Base-by-base conservation (phyloP, 2,113 vertebrate species). In the Amia ocellicauda region DNA sequence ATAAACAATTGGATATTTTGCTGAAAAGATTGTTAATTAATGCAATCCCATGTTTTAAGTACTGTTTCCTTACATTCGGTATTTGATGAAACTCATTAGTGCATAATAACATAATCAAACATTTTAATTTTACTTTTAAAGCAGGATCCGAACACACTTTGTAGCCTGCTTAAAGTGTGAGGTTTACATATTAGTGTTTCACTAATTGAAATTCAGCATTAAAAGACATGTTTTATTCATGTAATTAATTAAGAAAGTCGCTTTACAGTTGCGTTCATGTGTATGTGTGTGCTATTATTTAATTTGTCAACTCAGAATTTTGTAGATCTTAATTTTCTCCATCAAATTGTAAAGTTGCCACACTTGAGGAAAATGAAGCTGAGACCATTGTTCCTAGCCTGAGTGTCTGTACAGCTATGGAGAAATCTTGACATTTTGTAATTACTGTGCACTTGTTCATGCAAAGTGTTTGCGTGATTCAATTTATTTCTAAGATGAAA, bases 201-300 rank as follows among this genome's bases (percentile, higher is more conserved):
- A 29, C 17, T 27, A 56, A 56, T 56, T 56, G 13, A 29, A 29
- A 11, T 36, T 36, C 31, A 36, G 2, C 2, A 1, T 56, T 56
- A n/a, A 56, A 56, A n/a, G n/a, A n/a, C n/a, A 28, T 31, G 53
- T n/a, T 56, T 56, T 56, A n/a, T 19, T 5, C 31, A 11, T 36
- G 1, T 36, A 7, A 36, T 16, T 28, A 56, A 56, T 28, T 54
- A 23, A 54, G 24, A 23, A 26, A 51, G 24, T 51, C 8, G 13
- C 20, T n/a, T 3, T 51, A 26, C 13, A 26, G 13, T 2, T 31
- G 53, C 2, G 28, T 16, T 24, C 16, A 27, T 55, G 24, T 2
- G 14, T 24, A 7, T 3, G 14, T 28, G 53, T 24, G 53, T 7
- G 10, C 2, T 11, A 36, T 36, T 36, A 11, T 36, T 36, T 5